Percentiles rank a stretch among this genome's conserved stretches.
phyloP scores from a whole-genome alignment of 2,797 vertebrate genomes.

The Pitangus sulphuratus region DNA sequence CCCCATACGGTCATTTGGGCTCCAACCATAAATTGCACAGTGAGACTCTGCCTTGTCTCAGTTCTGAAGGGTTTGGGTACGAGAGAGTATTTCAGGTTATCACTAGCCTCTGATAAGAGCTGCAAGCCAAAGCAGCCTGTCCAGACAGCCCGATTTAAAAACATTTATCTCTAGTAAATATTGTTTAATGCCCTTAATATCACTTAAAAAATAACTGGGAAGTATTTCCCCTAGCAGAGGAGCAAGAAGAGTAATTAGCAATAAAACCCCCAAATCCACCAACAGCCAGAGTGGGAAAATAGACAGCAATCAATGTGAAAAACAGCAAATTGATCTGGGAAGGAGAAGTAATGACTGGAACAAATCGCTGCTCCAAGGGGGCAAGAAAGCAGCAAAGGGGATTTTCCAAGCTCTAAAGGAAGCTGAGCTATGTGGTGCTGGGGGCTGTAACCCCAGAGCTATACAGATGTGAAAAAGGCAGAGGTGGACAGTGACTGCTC shows the following conservation, averaged over 20 bases:
- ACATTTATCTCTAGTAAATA: neutral
- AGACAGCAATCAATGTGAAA: neutral
- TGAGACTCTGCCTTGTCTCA: neutral
- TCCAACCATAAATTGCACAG: neutral
- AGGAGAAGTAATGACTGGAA: neutral
- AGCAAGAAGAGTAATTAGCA: neutral
- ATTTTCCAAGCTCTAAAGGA: neutral
- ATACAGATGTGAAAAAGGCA: neutral
- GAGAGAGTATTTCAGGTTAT: neutral
- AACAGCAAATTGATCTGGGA: neutral
- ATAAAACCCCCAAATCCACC: neutral
- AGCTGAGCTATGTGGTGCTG: fast-evolving
- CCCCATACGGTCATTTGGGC: neutral
- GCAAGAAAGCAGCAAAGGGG: neutral
- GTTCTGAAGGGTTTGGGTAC: neutral
- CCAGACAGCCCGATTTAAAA: neutral
- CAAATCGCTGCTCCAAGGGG: neutral
- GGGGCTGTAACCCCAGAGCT: neutral
- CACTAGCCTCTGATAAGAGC: neutral
- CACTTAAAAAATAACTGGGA: neutral
- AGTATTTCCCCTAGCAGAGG: neutral
- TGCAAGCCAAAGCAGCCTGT: neutral
- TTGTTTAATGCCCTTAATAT: neutral
- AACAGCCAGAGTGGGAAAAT: neutral
- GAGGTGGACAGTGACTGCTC: neutral